phyloP scores from a whole-genome alignment of 2,797 vertebrate species.

The Uromys caudimaculatus region DNA sequence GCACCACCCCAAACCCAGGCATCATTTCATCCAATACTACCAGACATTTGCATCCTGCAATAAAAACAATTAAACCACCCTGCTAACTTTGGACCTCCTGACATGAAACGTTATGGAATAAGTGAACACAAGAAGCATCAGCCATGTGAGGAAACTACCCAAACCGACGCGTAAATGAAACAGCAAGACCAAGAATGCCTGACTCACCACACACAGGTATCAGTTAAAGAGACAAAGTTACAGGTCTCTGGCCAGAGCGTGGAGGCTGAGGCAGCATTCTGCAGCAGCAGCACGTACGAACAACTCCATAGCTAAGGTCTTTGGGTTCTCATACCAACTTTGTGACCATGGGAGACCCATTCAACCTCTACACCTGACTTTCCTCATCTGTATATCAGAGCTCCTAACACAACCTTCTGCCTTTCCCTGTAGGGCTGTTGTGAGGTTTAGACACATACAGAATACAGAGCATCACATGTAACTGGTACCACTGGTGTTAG shows the following conservation, averaged over 20 bases:
- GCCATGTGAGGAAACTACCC: not conserved
- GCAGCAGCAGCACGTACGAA: accelerated
- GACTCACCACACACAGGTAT: not conserved
- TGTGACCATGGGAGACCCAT: not conserved
- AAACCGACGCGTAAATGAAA: slow-evolving; percentile 16
- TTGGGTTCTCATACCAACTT: not conserved
- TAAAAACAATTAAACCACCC: slow-evolving; percentile 20
- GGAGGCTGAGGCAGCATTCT: not conserved
- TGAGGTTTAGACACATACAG: not conserved
- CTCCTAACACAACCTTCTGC: not conserved
- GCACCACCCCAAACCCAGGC: not conserved
- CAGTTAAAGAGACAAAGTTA: not conserved
- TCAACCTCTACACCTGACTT: not conserved
- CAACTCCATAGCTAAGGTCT: not conserved
- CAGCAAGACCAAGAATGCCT: not conserved
- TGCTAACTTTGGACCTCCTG: not conserved
- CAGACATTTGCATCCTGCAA: not conserved
- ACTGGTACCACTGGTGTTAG: not conserved
- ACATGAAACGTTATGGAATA: not conserved
- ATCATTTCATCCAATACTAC: not conserved
- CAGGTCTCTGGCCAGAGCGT: not conserved
- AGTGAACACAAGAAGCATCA: not conserved
- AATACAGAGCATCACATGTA: not conserved
- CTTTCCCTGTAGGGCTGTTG: not conserved
- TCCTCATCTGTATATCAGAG: not conserved